A percentile compares a stretch with the other conserved stretches of the same genome.
These are phyloP conservation scores for Desmophyllum pertusum DNA, from an alignment of 92 coral and sea anemone genomes.

Conservation along the genomic window DNA sequence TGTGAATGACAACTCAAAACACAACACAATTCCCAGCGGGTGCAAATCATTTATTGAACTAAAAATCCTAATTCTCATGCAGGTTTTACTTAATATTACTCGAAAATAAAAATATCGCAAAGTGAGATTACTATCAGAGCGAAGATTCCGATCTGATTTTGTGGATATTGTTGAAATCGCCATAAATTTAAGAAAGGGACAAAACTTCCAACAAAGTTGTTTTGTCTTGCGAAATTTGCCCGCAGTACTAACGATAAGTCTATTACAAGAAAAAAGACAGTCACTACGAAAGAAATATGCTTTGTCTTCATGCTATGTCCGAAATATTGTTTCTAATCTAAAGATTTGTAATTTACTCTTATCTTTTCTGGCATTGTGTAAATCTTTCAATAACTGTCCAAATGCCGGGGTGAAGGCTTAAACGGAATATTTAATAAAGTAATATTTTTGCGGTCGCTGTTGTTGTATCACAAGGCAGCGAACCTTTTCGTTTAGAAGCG, in stretches of 20 bases:
- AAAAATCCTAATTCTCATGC: neutral
- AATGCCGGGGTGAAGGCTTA: neutral
- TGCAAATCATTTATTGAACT: neutral
- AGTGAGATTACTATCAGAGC: slow-evolving; percentile 10
- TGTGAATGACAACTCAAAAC: neutral
- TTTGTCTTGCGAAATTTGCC: slow-evolving; percentile 3
- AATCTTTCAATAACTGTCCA: neutral
- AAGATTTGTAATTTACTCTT: neutral
- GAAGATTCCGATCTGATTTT: neutral
- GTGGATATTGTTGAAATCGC: neutral
- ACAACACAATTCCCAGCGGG: neutral
- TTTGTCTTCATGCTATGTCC: neutral
- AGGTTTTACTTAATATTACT: neutral
- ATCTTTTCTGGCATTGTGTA: neutral
- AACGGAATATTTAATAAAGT: neutral
- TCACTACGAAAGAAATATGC: neutral
- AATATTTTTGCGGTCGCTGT: neutral
- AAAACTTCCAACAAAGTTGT: neutral
- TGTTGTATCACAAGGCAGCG: neutral
- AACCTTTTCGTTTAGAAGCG: too few species aligned
- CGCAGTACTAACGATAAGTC: neutral
- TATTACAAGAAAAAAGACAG: neutral
- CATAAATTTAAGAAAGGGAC: slow-evolving; percentile 11
- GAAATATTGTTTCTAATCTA: neutral
- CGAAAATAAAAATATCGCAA: neutral